Base-by-base conservation (phyloP, 2,113 vertebrate species). In the Herpailurus yagouaroundi region DNA sequence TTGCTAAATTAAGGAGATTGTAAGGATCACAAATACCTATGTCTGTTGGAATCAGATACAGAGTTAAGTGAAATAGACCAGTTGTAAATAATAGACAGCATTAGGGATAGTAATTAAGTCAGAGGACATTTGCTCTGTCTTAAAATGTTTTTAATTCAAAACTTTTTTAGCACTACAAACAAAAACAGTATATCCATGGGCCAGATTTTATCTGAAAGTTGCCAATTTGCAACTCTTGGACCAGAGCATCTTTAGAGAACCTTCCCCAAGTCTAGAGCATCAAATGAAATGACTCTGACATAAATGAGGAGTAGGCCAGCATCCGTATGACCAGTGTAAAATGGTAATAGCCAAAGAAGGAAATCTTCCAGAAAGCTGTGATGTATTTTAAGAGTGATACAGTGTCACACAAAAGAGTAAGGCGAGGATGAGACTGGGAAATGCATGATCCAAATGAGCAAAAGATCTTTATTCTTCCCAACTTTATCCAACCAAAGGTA, bases 101-200 rank as follows among this genome's bases (percentile, higher is more conserved):
- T 6, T 68, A 12, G 45, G 33, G 33, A 63, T 11, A 50, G 8
- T 63, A 81, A 21, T 87, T 91, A 87, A 64, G 7, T 97, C 52
- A 66, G 45, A 87, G 48, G 45, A 81, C 52, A 89, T 57, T 86
- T 91, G 52, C 38, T 31, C 36, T 88, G 4, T 71, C 50, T 86
- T 79, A 45, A 71, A 92, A 89, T 86, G 23, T 63, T 80, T 91
- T 97, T 84, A 41, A 82, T 52, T 92, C 23, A 41, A 83, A 92
- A 88, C 11, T 81, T 89, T 80, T 77, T 85, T 71, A 91, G 60
- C 71, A 66, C 14, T 63, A 29, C 14, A 57, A 79, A n/a, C 1
- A 23, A 74, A 76, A 92, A 36, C n/a, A 94, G 60, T 6, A 91
- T 27, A 63, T 63, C 66, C 27, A n/a, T 76, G 25, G 3, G 12